phyloP scores from a whole-genome alignment of 23 tunicate genomes.

The Phallusia fumigata region DNA sequence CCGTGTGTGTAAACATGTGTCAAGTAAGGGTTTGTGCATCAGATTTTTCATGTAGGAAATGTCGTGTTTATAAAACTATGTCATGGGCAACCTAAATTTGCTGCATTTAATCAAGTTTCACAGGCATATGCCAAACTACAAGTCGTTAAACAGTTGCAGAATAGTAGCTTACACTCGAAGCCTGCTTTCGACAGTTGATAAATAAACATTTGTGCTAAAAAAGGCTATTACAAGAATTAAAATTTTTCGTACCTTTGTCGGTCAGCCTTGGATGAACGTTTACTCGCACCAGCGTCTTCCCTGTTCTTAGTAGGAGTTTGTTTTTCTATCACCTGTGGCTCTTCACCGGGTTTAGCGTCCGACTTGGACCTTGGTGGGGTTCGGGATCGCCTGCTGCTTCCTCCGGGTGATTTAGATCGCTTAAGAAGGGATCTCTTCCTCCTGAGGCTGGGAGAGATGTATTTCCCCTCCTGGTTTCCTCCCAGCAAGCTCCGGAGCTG shows the following conservation, averaged over 20 bases:
- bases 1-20: no score
- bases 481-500: constrained; percentile 54
- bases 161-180: no score
- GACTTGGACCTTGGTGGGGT: constrained; percentile 50
- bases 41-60: no score
- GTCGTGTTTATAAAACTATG: no score
- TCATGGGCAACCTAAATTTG: no score
- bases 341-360: not conserved
- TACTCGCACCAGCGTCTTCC: not conserved
- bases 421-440: constrained; percentile 68
- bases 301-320: constrained; percentile 5
- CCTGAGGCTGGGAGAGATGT: constrained; percentile 68
- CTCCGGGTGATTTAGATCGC: constrained; percentile 79
- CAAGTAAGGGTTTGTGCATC: no score
- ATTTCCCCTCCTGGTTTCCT: constrained; percentile 59
- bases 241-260: constrained; percentile 6
- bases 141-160: no score
- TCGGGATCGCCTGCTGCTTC: constrained; percentile 50
- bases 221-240: no score
- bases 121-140: no score
- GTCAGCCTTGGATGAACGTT: constrained; percentile 25
- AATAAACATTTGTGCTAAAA: no score
- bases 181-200: no score
- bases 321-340: not conserved
- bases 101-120: no score